A percentile compares a stretch with the other conserved stretches of the same genome.
phyloP scores from a whole-genome alignment of 2,797 vertebrate species.

The Sphaeramia orbicularis region DNA sequence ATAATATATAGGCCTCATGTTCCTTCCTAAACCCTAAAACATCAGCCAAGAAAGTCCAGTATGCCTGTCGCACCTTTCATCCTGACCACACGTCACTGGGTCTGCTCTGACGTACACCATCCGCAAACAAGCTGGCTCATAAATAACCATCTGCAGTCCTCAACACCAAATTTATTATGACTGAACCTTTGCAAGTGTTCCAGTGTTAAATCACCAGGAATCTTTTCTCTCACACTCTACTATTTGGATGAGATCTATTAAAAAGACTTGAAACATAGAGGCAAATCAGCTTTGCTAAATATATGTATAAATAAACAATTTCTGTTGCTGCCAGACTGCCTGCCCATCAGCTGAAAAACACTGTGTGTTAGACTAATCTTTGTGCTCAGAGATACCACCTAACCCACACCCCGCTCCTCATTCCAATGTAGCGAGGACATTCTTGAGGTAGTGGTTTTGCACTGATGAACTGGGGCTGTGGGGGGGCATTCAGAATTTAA shows the following conservation, averaged over 20 bases:
- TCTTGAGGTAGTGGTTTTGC: conserved; percentile 76
- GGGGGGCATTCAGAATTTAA: conserved; percentile 65
- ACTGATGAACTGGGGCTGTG: conserved; percentile 60
- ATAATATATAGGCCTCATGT: conserved; percentile 47
- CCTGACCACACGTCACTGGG: conserved; percentile 45
- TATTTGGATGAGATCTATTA: conserved; percentile 31
- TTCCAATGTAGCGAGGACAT: conserved; percentile 64
- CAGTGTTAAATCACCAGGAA: conserved; percentile 64
- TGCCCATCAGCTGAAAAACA: conserved; percentile 42
- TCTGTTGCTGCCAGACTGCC: conserved; percentile 49
- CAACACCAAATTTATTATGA: conserved; percentile 69
- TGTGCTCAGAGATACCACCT: conserved; percentile 63
- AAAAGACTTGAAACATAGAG: conserved; percentile 5
- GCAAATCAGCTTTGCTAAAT: conserved; percentile 26
- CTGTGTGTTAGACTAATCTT: conserved; percentile 55
- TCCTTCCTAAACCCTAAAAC: conserved; percentile 48
- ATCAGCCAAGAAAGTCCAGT: conserved; percentile 39
- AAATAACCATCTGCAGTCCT: conserved; percentile 63
- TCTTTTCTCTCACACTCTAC: conserved; percentile 20
- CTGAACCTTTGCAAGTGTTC: conserved; percentile 56
- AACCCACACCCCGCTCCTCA: conserved; percentile 62
- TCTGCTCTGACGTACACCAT: conserved; percentile 44
- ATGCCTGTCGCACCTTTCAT: conserved; percentile 56
- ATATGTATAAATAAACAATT: conserved; percentile 34
- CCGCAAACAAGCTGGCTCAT: conserved; percentile 45